Evolutionary conservation across 2,797 vertebrate species (phyloP).

Genomic region (Halcyon chelicuti): DNA sequence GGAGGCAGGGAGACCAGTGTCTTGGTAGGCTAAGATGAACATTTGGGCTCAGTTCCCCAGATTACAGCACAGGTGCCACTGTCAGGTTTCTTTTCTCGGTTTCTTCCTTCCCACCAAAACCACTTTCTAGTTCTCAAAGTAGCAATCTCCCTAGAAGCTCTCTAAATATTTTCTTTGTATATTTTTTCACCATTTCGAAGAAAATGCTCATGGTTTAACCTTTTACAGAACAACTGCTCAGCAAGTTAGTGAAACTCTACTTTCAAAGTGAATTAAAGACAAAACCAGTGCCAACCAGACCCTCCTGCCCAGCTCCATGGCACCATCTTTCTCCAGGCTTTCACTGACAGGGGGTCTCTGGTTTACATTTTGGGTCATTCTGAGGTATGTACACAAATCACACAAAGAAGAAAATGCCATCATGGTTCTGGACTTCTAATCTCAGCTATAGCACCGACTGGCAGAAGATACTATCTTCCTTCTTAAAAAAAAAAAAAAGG

Average conservation of each 20-base stretch:
- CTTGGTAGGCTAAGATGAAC: neutral
- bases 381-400: neutral
- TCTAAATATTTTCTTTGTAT: neutral
- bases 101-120: neutral
- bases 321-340: neutral
- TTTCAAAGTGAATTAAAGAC: neutral
- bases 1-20: neutral
- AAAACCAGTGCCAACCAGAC: neutral
- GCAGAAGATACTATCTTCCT: neutral
- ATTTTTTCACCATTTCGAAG: neutral
- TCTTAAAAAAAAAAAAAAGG: neutral
- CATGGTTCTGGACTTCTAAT: neutral
- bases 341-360: neutral
- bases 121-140: neutral
- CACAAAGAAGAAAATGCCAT: neutral
- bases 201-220: neutral
- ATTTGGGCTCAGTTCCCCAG: neutral
- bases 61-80: neutral
- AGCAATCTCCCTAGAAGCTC: neutral
- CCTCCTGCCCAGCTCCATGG: neutral
- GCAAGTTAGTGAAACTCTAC: neutral
- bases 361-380: neutral
- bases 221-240: neutral
- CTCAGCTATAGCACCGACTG: neutral
- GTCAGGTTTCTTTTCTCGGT: neutral